phyloP scores from a whole-genome alignment of 35 echinoderm and acorn worm genomes.

The Chiridota heheva region DNA sequence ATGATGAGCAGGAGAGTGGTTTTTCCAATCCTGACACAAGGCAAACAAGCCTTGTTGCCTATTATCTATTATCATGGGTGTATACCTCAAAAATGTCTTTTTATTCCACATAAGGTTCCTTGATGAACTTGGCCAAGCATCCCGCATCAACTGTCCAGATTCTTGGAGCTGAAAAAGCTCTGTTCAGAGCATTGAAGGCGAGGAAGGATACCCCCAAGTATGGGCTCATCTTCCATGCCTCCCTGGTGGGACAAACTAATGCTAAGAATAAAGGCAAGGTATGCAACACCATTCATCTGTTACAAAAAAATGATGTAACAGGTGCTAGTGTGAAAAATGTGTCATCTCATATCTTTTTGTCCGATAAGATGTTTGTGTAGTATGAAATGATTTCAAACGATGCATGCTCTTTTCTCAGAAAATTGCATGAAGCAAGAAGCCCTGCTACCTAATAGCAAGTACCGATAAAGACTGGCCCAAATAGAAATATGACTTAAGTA shows the following conservation, averaged over 20 bases:
- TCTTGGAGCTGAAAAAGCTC: constrained; percentile 94
- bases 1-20: no score
- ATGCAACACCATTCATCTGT: no score
- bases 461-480: no score
- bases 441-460: no score
- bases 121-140: constrained; percentile 98
- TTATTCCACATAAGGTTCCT: constrained; percentile 56
- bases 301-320: background rate
- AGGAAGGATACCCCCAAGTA: constrained; percentile 99
- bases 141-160: constrained; percentile 97
- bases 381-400: no score
- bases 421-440: no score
- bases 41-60: no score
- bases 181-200: constrained; percentile 94
- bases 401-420: no score
- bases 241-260: constrained; percentile 82
- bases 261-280: constrained; percentile 98
- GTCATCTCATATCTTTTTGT: background rate
- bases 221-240: constrained; percentile 98
- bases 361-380: background rate
- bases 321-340: background rate
- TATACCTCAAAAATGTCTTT: background rate
- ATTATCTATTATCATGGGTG: no score
- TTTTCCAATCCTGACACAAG: no score
- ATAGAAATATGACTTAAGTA: no score